Base-by-base conservation (phyloP, 2,797 vertebrate species). In the Leptodactylus fallax region DNA sequence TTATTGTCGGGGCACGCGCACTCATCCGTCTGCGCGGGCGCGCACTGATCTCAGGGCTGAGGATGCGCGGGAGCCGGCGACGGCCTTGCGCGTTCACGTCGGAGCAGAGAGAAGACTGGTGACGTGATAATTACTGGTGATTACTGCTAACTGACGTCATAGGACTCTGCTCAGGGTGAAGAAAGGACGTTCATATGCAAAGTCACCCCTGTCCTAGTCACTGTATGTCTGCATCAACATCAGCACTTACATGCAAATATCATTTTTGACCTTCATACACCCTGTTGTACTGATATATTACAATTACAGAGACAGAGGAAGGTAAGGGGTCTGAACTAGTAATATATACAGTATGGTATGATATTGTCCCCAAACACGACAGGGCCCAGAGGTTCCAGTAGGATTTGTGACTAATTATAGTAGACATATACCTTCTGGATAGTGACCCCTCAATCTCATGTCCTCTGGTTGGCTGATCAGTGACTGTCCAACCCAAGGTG, bases 1-100 rank as follows among this genome's bases (percentile, higher is more conserved):
- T 85, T 85, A 65, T 72, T 49, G 27, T 80, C 45, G 36, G 87
- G 14, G 77, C 3, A 45, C 83, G 81, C 51, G 87, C 76, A 3
- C 23, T n/a, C 47, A 11, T 49, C 14, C 45, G 55, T 6, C 11
- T 14, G 23, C 67, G 67, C 47, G 74, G 36, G 21, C 49, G 81
- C 87, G 86, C 63, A 19, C 10, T 1, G 63, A 55, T 19, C 27
- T 6, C 27, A 3, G 27, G 21, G 7, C 0, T n/a, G 58, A 16
- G 36, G 61, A 58, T 60, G 81, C 51, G 74, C 53, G 51, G 23
- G 74, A 51, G 53, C 51, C 7, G 11, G 11, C 0, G 11, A 79
- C 47, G 21, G 17, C 56, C 65, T 1, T 14, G 51, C 23, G 53
- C 14, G 51, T 36, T 23, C 77, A 9, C 53, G 2, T 11, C 21